phyloP scores from a whole-genome alignment of 1,140 invertebrate species.

The Drosophila lowei region DNA sequence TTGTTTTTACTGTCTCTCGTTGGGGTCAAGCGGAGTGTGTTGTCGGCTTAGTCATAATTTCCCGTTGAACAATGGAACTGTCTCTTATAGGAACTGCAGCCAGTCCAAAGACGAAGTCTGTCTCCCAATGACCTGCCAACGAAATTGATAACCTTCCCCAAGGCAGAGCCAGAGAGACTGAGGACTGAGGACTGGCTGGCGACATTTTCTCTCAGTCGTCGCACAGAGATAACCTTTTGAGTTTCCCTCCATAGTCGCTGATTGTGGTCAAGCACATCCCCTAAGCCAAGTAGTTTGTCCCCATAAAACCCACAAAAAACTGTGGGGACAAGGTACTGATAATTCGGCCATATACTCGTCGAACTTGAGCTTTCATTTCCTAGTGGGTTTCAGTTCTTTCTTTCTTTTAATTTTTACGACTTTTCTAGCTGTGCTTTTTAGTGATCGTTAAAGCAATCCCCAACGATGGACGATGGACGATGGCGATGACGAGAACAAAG shows the following conservation, averaged over 20 bases:
- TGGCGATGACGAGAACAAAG: constrained; percentile 31
- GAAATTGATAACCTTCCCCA: constrained; percentile 68
- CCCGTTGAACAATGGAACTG: constrained; percentile 54
- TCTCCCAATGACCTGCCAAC: constrained; percentile 54
- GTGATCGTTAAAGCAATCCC: constrained; percentile 50
- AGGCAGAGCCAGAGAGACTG: neutral
- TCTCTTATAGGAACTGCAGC: constrained; percentile 32
- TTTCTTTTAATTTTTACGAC: constrained; percentile 11
- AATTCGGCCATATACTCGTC: too few species aligned
- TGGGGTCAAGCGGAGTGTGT: constrained; percentile 57
- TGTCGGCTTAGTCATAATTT: constrained; percentile 70
- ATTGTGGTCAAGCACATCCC: constrained; percentile 27
- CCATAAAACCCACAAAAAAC: neutral
- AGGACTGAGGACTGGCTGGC: constrained; percentile 17
- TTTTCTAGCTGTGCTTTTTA: constrained; percentile 22
- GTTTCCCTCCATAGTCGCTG: constrained; percentile 37
- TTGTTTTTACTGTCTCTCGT: constrained; percentile 49
- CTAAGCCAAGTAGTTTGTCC: neutral
- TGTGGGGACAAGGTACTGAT: too few species aligned
- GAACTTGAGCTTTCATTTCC: constrained; percentile 28
- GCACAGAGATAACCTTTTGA: constrained; percentile 52
- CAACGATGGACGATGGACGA: neutral
- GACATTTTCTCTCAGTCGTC: constrained; percentile 49
- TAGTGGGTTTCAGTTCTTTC: too few species aligned
- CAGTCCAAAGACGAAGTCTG: neutral